phyloP scores from a whole-genome alignment of 2,113 vertebrate species.

The Hydropotes inermis region DNA sequence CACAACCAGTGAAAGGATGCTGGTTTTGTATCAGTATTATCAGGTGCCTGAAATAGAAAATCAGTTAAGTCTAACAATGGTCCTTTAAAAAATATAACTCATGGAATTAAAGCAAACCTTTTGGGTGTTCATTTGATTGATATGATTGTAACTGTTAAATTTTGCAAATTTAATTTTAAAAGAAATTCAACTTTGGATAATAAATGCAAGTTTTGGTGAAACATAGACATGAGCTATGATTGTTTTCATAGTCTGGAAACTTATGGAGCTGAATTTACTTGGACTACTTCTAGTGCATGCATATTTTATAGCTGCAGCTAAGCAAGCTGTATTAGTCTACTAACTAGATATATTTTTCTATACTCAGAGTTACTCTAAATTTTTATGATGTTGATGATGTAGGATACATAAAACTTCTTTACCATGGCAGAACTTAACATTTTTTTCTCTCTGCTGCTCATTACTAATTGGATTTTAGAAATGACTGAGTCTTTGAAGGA shows the following conservation, averaged over 20 bases:
- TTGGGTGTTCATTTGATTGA: neutral
- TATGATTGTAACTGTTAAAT: neutral
- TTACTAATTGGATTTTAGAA: neutral
- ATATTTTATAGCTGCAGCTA: neutral
- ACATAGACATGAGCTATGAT: neutral
- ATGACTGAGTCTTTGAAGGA: neutral
- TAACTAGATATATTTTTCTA: neutral
- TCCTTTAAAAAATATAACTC: neutral
- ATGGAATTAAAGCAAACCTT: neutral
- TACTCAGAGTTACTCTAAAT: neutral
- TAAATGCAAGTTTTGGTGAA: neutral
- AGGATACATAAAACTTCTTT: neutral
- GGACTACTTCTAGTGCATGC: neutral
- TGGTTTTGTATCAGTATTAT: neutral
- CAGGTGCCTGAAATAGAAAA: neutral
- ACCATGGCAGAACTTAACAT: neutral
- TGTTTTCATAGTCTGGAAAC: neutral
- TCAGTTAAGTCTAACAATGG: neutral
- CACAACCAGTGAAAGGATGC: neutral
- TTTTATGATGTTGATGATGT: neutral
- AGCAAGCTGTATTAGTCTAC: neutral
- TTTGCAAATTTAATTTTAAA: neutral
- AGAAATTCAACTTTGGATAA: neutral
- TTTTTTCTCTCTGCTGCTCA: neutral
- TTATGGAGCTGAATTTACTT: neutral